phyloP scores from a whole-genome alignment of 30 jellyfish, hydroid and myxozoan genomes.

The Aurelia sp. region DNA sequence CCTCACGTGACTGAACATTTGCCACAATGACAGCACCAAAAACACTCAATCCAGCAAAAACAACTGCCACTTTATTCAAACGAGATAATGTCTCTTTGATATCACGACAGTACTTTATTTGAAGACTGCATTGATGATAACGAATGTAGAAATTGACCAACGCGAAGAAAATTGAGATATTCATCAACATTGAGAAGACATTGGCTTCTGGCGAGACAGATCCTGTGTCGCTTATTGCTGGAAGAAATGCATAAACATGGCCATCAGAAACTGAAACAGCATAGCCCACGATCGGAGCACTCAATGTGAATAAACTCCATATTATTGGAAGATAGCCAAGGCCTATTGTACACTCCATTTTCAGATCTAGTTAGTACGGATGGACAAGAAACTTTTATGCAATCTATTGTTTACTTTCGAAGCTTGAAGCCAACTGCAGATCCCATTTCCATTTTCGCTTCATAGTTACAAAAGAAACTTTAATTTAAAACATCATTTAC shows the following conservation, averaged over 20 bases:
- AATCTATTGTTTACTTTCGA: too few relatives aligned
- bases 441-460: too few relatives aligned
- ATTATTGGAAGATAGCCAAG: conserved; percentile 83
- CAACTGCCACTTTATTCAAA: conserved; percentile 58
- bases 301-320: conserved; percentile 71
- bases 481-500: too few relatives aligned
- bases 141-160: conserved; percentile 66
- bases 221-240: conserved; percentile 91
- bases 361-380: too few relatives aligned
- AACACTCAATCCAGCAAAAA: conserved; percentile 61
- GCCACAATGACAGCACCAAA: conserved; percentile 87
- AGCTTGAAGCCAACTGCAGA: too few relatives aligned
- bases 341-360: conserved; percentile 68
- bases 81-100: conserved; percentile 61
- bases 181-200: conserved; percentile 74
- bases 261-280: conserved; percentile 70
- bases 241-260: conserved; percentile 84
- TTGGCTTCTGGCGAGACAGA: conserved; percentile 84
- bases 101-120: conserved; percentile 73
- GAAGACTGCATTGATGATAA: conserved; percentile 84
- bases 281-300: conserved; percentile 66
- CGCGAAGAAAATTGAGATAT: conserved; percentile 65
- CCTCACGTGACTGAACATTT: conserved; percentile 80
- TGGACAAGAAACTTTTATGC: too few relatives aligned
- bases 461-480: too few relatives aligned